Conservation (phyloP, 2,797 vertebrate genomes). For the Rhinogobio ventralis region DNA sequence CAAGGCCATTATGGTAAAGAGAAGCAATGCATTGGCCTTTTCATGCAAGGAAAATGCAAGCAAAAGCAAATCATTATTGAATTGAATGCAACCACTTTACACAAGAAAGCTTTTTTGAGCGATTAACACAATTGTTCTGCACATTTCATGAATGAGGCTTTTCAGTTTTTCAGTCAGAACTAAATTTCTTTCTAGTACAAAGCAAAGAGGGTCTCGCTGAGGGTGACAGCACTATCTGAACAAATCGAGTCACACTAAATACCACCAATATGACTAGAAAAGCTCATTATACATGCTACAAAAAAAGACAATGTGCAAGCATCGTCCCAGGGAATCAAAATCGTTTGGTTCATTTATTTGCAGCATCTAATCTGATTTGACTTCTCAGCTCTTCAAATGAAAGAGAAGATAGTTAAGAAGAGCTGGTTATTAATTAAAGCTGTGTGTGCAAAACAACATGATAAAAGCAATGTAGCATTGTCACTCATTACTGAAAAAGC, state of each 20-base stretch:
- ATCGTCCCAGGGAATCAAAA: not conserved
- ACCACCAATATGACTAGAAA: not conserved
- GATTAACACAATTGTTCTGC: not conserved
- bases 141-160: not conserved
- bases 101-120: not conserved
- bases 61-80: not conserved
- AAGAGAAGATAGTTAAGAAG: not conserved
- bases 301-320: not conserved
- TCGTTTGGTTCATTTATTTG: not conserved
- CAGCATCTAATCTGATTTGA: too few species aligned
- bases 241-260: not conserved
- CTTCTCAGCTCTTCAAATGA: not conserved
- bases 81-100: too few species aligned
- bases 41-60: not conserved
- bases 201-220: not conserved
- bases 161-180: not conserved
- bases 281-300: not conserved
- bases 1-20: not conserved
- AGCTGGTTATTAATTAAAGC: not conserved
- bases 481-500: not conserved
- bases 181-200: not conserved
- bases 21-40: not conserved
- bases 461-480: not conserved
- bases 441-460: not conserved
- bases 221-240: not conserved